These are phyloP conservation scores for Lonchura striata DNA, from an alignment of 2,113 vertebrate genomes.

Conservation along the genomic window DNA sequence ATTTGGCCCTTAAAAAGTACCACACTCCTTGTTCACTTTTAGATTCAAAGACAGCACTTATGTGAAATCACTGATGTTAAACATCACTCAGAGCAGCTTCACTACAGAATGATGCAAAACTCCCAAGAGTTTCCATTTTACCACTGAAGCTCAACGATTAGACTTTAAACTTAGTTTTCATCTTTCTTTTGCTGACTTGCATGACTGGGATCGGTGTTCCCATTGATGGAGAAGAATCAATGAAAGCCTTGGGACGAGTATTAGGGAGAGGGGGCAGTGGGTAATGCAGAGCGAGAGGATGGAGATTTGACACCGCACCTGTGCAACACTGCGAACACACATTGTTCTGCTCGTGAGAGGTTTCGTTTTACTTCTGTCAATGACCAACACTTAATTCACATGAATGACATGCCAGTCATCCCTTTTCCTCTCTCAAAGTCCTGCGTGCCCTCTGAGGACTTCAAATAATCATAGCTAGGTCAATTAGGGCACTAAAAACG, in stretches of 20 bases:
- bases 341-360: too few relatives aligned
- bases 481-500: neutral
- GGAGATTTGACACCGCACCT: neutral
- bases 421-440: neutral
- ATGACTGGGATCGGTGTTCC: neutral
- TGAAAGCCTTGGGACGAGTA: neutral
- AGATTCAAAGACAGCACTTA: neutral
- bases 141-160: neutral
- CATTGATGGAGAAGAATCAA: neutral
- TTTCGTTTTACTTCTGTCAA: neutral
- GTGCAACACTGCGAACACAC: accelerated
- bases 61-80: neutral
- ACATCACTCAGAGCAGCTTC: neutral
- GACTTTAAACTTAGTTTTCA: neutral
- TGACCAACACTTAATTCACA: neutral
- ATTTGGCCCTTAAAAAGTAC: neutral
- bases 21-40: neutral
- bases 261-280: neutral
- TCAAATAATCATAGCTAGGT: neutral
- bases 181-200: neutral
- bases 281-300: accelerated
- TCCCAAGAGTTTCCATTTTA: neutral
- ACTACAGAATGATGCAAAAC: neutral
- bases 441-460: neutral
- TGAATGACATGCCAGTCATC: too few relatives aligned